phyloP scores from a whole-genome alignment of 2,888 invertebrate genomes.

The Drosophila fungiperda region DNA sequence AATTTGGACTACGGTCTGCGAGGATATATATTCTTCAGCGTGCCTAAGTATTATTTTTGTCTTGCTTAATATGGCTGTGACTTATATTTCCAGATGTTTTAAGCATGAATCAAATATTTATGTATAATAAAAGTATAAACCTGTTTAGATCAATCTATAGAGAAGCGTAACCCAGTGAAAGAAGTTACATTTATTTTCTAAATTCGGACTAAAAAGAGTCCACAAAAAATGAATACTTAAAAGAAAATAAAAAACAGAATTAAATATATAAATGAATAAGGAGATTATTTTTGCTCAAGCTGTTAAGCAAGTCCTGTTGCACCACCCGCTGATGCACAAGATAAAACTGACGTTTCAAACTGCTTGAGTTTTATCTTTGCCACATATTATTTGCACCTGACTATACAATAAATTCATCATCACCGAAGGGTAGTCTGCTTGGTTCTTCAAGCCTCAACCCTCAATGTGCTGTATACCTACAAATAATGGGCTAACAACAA shows the following conservation, averaged over 20 bases:
- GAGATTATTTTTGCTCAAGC: neutral
- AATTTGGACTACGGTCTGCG: neutral
- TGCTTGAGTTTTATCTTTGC: slow-evolving; percentile 7
- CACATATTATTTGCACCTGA: slow-evolving; percentile 10
- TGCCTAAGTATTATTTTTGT: neutral
- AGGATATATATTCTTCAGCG: neutral
- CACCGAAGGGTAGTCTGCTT: slow-evolving; percentile 10
- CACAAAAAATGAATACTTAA: neutral
- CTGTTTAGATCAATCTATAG: too few relatives aligned
- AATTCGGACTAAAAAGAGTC: neutral
- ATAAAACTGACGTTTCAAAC: neutral
- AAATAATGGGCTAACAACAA: slow-evolving; percentile 1
- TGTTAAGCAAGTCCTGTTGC: slow-evolving; percentile 6
- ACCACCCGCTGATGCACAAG: slow-evolving; percentile 4
- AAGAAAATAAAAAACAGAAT: neutral
- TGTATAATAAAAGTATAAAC: neutral
- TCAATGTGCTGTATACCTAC: neutral
- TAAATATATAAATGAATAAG: neutral
- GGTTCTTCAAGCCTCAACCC: slow-evolving; percentile 4
- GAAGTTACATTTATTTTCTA: neutral
- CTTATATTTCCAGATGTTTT: neutral
- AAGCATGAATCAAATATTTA: neutral
- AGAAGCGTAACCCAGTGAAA: neutral
- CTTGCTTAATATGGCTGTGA: neutral
- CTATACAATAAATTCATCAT: slow-evolving; percentile 5